phyloP scores from a whole-genome alignment of 1,140 invertebrate species.

The Calephelis nemesis region DNA sequence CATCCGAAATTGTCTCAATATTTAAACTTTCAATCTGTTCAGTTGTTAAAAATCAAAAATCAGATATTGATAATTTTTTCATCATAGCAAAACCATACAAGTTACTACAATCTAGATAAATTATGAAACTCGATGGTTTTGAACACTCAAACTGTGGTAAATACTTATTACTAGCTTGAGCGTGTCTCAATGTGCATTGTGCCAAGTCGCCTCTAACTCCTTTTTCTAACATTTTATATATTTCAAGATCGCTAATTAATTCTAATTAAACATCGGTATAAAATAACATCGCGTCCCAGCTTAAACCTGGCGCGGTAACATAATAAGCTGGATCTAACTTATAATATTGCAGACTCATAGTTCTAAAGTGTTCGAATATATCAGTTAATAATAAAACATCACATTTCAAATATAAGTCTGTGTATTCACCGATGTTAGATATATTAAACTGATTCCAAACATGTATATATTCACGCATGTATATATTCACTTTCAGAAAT shows the following conservation, averaged over 20 bases:
- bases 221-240: slow-evolving; percentile 34
- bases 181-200: slow-evolving; percentile 24
- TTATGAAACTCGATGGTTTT: slow-evolving; percentile 21
- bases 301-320: not conserved
- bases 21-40: not conserved
- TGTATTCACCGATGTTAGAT: slow-evolving; percentile 57
- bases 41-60: not conserved
- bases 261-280: slow-evolving; percentile 25
- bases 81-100: slow-evolving; percentile 31
- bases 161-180: slow-evolving; percentile 30
- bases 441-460: slow-evolving; percentile 64
- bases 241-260: slow-evolving; percentile 26
- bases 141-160: slow-evolving; percentile 19
- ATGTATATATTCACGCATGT: no score
- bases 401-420: slow-evolving; percentile 66
- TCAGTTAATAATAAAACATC: slow-evolving; percentile 64
- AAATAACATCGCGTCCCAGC: slow-evolving; percentile 24
- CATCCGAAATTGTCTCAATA: not conserved
- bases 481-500: no score
- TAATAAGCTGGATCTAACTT: not conserved
- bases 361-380: slow-evolving; percentile 76
- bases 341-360: slow-evolving; percentile 43
- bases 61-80: slow-evolving; percentile 14
- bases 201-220: slow-evolving; percentile 29
- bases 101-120: slow-evolving; percentile 31